Conservation (phyloP, 2,797 vertebrate species). For the Bovichtus variegatus region DNA sequence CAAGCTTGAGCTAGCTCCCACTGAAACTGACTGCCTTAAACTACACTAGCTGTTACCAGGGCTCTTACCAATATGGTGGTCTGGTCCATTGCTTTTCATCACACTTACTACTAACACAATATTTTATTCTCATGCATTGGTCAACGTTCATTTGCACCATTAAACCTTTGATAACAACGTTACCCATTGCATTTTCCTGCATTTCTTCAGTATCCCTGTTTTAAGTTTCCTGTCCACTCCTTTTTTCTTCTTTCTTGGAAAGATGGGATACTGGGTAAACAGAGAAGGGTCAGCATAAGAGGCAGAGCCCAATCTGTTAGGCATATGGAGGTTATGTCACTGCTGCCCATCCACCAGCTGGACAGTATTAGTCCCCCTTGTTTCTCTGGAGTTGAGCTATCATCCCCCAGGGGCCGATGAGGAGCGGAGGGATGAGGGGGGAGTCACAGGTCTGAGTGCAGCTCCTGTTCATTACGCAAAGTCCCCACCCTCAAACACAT, state of each 20-base stretch:
- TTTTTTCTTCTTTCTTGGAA: slow-evolving; percentile 18
- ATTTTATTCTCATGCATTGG: slow-evolving; percentile 2
- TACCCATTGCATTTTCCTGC: background rate
- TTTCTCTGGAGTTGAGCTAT: slow-evolving; percentile 59
- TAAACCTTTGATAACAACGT: slow-evolving; percentile 5
- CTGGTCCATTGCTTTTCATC: slow-evolving; percentile 3
- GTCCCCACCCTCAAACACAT: slow-evolving; percentile 30
- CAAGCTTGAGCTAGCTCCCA: background rate
- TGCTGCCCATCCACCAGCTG: slow-evolving; percentile 77
- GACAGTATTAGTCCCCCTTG: slow-evolving; percentile 69
- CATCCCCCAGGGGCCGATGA: slow-evolving; percentile 66
- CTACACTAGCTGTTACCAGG: background rate
- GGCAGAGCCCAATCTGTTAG: slow-evolving; percentile 60
- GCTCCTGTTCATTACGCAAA: slow-evolving; percentile 68
- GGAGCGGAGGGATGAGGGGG: slow-evolving; percentile 41
- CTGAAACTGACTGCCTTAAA: background rate
- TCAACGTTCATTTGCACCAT: slow-evolving; percentile 4
- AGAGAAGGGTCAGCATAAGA: slow-evolving; percentile 55
- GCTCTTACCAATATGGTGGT: background rate
- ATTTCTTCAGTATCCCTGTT: slow-evolving; percentile 14
- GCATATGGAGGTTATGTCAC: slow-evolving; percentile 70
- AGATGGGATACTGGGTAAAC: slow-evolving; percentile 21
- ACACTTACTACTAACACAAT: background rate
- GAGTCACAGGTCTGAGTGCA: slow-evolving; percentile 43
- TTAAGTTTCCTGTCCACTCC: slow-evolving; percentile 34